Evolutionary conservation across 2,888 invertebrate species (phyloP), one percentile per base, ranked within the genome.

Genomic region (Allygus modestus): DNA sequence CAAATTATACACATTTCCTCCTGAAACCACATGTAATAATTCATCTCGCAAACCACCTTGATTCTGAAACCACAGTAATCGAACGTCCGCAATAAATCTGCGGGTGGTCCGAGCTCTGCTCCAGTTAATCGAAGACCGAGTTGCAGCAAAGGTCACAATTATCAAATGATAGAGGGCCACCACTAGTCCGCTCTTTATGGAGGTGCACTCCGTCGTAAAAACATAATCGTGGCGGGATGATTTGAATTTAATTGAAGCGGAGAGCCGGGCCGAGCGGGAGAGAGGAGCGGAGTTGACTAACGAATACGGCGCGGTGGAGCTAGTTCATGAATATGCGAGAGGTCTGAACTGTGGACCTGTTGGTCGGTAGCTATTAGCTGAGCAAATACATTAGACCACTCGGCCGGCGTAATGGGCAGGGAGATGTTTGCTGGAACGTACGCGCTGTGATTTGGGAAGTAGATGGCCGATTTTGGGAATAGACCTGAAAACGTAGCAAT

Each of bases 361-460:
- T 15, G 65, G 65, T 46, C 75, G 41, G 75, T 31, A 77, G 75
- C 79, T 79, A 79, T 79, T 79, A 79, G 79, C 58, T 20, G 58
- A 79, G 79, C 58, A 79, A 79, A 79, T 79, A 79, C 79, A 79
- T 79, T 79, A 79, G 79, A 65, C 65, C 65, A 65, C 65, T 65
- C 65, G 26, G 26, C 65, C 31, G 37, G 1, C 5, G 69, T 69
- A 69, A 69, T 69, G 69, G 31, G 4, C 23, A n/a, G 28, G 4
- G 2, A n/a, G 28, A 9, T 65, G 65, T 65, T 65, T 65, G 65
- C 65, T 65, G 28, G 2, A 11, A 65, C 15, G 31, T 2, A 28
- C 12, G 26, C 2, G 58, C 0, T 9, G 28, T 28, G 17, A 65
- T 28, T 65, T 28, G 65, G 65, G 15, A 31, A 28, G 65, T 28